Evolutionary conservation across 2,113 vertebrate species (phyloP).

Genomic region (Pantherophis guttatus): DNA sequence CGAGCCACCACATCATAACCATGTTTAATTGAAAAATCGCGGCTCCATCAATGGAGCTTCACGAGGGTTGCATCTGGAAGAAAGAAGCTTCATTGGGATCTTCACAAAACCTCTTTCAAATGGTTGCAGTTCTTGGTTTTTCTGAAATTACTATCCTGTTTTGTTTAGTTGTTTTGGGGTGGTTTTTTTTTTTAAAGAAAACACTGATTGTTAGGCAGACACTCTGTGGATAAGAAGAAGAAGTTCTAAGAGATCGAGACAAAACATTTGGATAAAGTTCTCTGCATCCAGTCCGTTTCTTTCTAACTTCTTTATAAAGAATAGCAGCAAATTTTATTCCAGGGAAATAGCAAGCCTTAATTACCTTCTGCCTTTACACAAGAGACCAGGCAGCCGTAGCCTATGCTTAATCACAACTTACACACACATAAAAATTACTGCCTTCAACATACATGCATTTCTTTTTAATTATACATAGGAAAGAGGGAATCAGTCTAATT

Average conservation of each 20-base stretch:
- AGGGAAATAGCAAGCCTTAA: background rate
- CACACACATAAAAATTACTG: background rate
- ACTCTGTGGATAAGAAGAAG: background rate
- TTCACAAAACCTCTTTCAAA: too few species aligned
- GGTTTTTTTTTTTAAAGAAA: background rate
- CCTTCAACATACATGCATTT: background rate
- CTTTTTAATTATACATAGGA: conserved; percentile 1
- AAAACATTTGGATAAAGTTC: background rate
- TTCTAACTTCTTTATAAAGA: background rate
- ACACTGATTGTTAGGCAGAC: background rate
- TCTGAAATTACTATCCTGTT: background rate
- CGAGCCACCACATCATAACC: too few species aligned
- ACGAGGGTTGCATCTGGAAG: background rate
- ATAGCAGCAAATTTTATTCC: background rate
- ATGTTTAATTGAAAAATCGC: too few species aligned
- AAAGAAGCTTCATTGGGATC: background rate
- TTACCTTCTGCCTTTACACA: background rate
- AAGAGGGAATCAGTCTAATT: background rate
- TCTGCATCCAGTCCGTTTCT: background rate
- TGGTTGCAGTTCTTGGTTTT: background rate
- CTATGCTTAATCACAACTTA: background rate
- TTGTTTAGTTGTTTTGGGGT: background rate
- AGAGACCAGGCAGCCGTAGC: background rate
- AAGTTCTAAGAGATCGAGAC: background rate
- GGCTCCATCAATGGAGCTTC: too few species aligned